A percentile compares a stretch with the other conserved stretches of the same genome.
These are phyloP conservation scores for Diploscapter pachys DNA, from an alignment of 1,140 invertebrate genomes.

Conservation along the genomic window DNA sequence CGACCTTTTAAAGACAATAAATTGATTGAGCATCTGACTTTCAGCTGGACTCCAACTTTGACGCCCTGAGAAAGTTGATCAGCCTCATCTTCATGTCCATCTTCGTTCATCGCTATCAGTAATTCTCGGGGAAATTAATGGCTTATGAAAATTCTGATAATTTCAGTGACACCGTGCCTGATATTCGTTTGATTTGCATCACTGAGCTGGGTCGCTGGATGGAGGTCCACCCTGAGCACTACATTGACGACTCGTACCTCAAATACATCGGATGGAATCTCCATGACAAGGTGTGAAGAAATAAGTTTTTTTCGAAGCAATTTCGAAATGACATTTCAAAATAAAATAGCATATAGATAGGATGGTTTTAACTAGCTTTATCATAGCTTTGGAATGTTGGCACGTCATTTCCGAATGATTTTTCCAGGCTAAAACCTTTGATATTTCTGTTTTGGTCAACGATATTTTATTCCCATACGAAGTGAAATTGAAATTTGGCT, in stretches of 20 bases:
- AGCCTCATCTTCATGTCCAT: slow-evolving; percentile 99
- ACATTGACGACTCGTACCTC: slow-evolving; percentile 90
- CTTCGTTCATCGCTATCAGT: slow-evolving; percentile 88
- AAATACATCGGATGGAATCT: slow-evolving; percentile 99
- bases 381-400: too few species aligned
- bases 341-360: too few species aligned
- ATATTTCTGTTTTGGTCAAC: too few species aligned
- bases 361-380: neutral
- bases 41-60: slow-evolving; percentile 87
- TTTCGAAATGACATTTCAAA: too few species aligned
- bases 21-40: slow-evolving; percentile 76
- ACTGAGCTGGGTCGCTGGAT: slow-evolving; percentile 98
- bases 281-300: slow-evolving; percentile 74
- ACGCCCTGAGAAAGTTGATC: slow-evolving; percentile 98
- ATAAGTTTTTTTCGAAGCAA: too few species aligned
- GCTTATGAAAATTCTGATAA: neutral
- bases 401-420: too few species aligned
- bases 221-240: slow-evolving; percentile 96
- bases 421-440: too few species aligned
- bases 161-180: slow-evolving; percentile 80
- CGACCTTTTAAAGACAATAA: slow-evolving; percentile 97
- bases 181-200: slow-evolving; percentile 96
- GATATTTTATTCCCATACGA: too few species aligned
- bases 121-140: too few species aligned
- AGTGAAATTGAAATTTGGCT: too few species aligned